A percentile compares a stretch with the other conserved stretches of the same genome.
phyloP scores from a whole-genome alignment of 2,113 vertebrate species.

The Noctilio leporinus region DNA sequence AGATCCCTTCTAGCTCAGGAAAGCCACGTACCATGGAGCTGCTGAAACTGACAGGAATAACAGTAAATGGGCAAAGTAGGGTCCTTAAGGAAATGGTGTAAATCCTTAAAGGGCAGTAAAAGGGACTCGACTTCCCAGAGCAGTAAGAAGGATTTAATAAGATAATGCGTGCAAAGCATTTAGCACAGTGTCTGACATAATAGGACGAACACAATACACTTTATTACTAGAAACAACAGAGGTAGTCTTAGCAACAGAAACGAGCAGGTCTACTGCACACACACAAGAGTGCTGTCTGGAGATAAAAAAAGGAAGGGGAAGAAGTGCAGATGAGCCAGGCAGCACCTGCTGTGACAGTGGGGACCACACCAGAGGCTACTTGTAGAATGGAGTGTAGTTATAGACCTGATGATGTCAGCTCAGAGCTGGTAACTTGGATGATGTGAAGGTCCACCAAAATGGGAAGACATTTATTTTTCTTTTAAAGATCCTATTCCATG shows the following conservation, averaged over 20 bases:
- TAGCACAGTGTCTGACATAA: not conserved
- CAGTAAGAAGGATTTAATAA: not conserved
- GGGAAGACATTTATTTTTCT: not conserved
- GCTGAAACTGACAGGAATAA: not conserved
- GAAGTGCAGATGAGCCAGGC: not conserved
- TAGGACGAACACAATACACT: not conserved
- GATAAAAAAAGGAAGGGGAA: not conserved
- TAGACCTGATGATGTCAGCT: not conserved
- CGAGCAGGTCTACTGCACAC: not conserved
- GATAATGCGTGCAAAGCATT: not conserved
- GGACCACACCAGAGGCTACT: not conserved
- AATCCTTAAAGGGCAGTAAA: not conserved
- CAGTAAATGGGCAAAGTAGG: not conserved
- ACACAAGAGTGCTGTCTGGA: not conserved
- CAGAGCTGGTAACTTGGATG: not conserved
- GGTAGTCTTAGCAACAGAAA: not conserved
- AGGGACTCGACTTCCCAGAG: not conserved
- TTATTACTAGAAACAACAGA: not conserved
- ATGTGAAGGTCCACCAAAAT: not conserved
- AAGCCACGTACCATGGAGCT: not conserved
- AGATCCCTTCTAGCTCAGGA: not conserved
- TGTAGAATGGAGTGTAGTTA: not conserved
- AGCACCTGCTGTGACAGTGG: not conserved
- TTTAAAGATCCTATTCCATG: not conserved
- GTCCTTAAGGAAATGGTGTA: not conserved